These are phyloP conservation scores for Lasioglossum malachurum DNA, from an alignment of 2,888 invertebrate species.

Conservation along the genomic window DNA sequence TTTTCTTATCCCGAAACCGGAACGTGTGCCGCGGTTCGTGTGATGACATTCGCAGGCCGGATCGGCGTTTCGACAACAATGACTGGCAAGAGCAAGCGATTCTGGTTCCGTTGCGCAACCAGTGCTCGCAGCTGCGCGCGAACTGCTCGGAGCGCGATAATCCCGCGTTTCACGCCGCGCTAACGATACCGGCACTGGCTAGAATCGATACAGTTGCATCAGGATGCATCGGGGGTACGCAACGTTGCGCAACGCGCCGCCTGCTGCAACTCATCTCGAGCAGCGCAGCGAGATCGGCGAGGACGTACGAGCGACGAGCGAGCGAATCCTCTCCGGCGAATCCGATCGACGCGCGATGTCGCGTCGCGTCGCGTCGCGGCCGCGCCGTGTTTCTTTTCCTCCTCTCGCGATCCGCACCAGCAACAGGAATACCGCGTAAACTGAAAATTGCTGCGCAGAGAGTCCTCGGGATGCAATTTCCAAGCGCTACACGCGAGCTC, in stretches of 20 bases:
- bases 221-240: constrained; percentile 25
- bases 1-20: neutral
- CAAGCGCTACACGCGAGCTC: neutral
- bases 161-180: constrained; percentile 2
- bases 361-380: neutral
- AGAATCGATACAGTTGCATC: constrained; percentile 36
- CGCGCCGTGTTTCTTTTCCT: neutral
- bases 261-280: neutral
- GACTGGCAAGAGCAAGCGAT: constrained; percentile 11
- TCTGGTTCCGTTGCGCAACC: constrained; percentile 18
- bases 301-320: neutral
- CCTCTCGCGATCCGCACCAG: neutral
- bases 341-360: neutral
- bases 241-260: constrained; percentile 25
- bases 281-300: neutral
- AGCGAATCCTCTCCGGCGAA: neutral
- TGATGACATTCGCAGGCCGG: constrained; percentile 43
- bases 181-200: constrained; percentile 2
- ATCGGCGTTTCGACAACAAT: constrained; percentile 32
- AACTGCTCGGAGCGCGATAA: constrained; percentile 1
- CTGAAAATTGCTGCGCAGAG: neutral
- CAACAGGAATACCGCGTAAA: neutral
- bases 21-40: neutral
- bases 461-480: constrained; percentile 7
- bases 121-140: constrained; percentile 13